These are phyloP conservation scores for Malacosoma neustria DNA, from an alignment of 2,888 invertebrate species.

Conservation along the genomic window DNA sequence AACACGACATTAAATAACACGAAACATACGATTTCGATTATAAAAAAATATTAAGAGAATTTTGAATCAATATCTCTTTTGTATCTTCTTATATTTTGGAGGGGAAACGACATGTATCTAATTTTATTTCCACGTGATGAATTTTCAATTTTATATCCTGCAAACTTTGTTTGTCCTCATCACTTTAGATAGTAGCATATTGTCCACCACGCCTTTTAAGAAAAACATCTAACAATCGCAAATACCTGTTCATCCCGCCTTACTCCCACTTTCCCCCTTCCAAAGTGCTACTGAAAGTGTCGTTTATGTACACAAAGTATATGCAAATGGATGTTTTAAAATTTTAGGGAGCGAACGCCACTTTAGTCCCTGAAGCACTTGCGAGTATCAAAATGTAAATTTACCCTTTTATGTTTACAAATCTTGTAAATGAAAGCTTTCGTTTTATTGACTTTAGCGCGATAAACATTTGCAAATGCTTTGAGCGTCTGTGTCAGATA, in stretches of 20 bases:
- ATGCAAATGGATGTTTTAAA: slow-evolving; percentile 74
- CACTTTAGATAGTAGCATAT: too few species aligned
- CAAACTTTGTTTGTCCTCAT: too few species aligned
- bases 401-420: slow-evolving; percentile 73
- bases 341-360: slow-evolving; percentile 71
- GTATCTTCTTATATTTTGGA: too few species aligned
- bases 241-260: slow-evolving; percentile 16
- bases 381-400: slow-evolving; percentile 74
- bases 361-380: slow-evolving; percentile 69
- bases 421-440: slow-evolving; percentile 72
- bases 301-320: slow-evolving; percentile 75
- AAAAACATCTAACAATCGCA: slow-evolving; percentile 11
- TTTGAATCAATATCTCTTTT: too few species aligned
- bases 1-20: too few species aligned
- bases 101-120: too few species aligned
- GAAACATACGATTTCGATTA: too few species aligned
- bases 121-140: too few species aligned
- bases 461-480: slow-evolving; percentile 30
- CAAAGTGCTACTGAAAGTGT: slow-evolving; percentile 69
- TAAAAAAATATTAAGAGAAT: too few species aligned
- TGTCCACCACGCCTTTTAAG: background rate
- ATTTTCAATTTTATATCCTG: too few species aligned
- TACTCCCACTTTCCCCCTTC: slow-evolving; percentile 16
- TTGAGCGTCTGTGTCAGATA: too few species aligned
- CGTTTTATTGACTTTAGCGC: slow-evolving; percentile 63